phyloP scores from a whole-genome alignment of 2,113 vertebrate genomes.

The Oenanthe melanoleuca region DNA sequence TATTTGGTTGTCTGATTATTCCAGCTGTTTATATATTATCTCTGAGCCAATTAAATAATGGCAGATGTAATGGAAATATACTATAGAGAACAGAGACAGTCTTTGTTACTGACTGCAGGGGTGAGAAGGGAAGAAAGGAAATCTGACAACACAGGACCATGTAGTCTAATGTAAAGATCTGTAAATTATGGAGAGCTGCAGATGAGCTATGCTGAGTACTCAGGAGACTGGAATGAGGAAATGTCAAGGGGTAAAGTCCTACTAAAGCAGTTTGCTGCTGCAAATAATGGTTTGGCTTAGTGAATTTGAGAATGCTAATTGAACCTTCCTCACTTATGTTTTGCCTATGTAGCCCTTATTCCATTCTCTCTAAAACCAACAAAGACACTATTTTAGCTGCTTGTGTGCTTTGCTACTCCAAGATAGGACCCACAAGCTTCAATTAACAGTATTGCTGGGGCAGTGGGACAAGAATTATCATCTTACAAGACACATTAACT shows the following conservation, averaged over 20 bases:
- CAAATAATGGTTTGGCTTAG: background rate
- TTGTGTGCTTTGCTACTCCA: background rate
- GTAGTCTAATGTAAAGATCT: background rate
- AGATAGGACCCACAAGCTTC: background rate
- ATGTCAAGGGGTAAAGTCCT: background rate
- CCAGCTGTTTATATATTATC: background rate
- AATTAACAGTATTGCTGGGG: background rate
- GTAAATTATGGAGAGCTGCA: background rate
- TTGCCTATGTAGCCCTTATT: background rate
- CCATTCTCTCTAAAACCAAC: background rate
- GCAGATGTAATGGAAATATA: background rate
- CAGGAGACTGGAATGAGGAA: background rate
- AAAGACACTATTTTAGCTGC: background rate
- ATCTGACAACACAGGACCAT: background rate
- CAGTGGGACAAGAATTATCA: background rate
- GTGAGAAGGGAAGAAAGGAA: background rate
- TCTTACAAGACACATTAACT: background rate
- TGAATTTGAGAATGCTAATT: background rate
- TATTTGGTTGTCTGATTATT: background rate
- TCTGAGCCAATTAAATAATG: background rate
- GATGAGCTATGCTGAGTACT: background rate
- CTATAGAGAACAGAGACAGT: background rate
- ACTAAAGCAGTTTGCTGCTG: background rate
- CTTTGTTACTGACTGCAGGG: background rate
- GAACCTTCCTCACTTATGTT: background rate